A percentile compares a stretch with the other conserved stretches of the same genome.
Evolutionary conservation across 1,140 invertebrate species (phyloP).

Genomic region (Caenorhabditis latens): DNA sequence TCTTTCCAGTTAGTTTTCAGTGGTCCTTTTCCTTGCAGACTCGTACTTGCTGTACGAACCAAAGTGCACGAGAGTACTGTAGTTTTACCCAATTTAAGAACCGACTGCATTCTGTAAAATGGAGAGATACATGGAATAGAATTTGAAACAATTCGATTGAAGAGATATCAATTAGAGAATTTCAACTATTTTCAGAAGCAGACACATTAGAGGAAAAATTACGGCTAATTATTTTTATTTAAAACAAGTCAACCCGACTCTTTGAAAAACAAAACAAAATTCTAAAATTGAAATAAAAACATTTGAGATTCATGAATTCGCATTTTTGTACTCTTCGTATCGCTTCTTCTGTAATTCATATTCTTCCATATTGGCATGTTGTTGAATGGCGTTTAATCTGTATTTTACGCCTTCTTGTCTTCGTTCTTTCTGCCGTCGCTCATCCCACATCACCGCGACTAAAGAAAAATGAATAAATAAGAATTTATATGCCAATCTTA

Average conservation of each 20-base stretch:
- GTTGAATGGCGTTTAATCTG: slow-evolving; percentile 69
- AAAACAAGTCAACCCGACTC: neutral
- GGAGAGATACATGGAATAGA: slow-evolving; percentile 1
- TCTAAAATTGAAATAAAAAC: slow-evolving; percentile 3
- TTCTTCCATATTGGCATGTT: slow-evolving; percentile 73
- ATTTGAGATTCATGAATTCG: slow-evolving; percentile 57
- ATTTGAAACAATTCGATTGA: neutral
- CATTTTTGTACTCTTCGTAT: slow-evolving; percentile 67
- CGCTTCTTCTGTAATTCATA: slow-evolving; percentile 69
- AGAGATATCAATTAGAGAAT: neutral
- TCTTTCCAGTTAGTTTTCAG: slow-evolving; percentile 80
- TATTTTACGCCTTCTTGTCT: slow-evolving; percentile 71
- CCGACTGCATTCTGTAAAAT: slow-evolving; percentile 34
- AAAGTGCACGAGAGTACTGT: neutral
- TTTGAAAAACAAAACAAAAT: neutral
- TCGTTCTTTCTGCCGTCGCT: slow-evolving; percentile 68
- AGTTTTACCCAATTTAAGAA: slow-evolving; percentile 16
- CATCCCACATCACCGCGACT: slow-evolving; percentile 73
- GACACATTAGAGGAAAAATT: neutral
- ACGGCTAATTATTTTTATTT: neutral
- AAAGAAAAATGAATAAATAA: neutral
- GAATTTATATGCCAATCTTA: slow-evolving; percentile 38
- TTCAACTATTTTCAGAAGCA: neutral
- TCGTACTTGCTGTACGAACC: slow-evolving; percentile 32
- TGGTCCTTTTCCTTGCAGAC: slow-evolving; percentile 33